phyloP scores from a whole-genome alignment of 1,140 invertebrate genomes.

The Sminthurides bifidus region DNA sequence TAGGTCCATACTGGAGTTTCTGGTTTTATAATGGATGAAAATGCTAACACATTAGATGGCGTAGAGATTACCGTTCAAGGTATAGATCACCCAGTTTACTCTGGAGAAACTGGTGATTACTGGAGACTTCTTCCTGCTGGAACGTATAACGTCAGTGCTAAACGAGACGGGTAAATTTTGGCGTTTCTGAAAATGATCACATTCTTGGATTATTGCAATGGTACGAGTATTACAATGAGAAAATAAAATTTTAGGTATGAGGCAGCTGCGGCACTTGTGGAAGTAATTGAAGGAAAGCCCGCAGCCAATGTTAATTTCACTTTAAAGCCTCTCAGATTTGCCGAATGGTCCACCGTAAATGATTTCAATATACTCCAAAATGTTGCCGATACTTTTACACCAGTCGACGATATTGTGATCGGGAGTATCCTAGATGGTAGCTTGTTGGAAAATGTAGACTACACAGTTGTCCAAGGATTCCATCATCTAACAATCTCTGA shows the following conservation, averaged over 20 bases:
- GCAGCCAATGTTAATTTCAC: slow-evolving; percentile 62
- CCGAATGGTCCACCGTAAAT: slow-evolving; percentile 63
- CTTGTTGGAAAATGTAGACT: slow-evolving; percentile 44
- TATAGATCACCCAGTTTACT: slow-evolving; percentile 55
- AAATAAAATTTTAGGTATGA: slow-evolving; percentile 46
- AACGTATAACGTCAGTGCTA: slow-evolving; percentile 66
- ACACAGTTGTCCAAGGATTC: slow-evolving; percentile 8
- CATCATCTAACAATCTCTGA: slow-evolving; percentile 27
- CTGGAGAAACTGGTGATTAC: slow-evolving; percentile 71
- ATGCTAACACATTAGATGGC: slow-evolving; percentile 55
- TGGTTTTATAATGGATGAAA: slow-evolving; percentile 69
- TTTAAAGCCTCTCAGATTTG: slow-evolving; percentile 57
- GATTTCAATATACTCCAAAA: slow-evolving; percentile 54
- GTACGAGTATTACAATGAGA: background rate
- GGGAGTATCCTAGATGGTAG: slow-evolving; percentile 51
- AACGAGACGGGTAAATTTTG: slow-evolving; percentile 45
- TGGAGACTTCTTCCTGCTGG: slow-evolving; percentile 84
- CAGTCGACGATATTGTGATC: slow-evolving; percentile 43
- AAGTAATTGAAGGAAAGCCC: slow-evolving; percentile 46
- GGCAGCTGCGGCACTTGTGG: slow-evolving; percentile 46
- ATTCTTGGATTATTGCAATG: background rate
- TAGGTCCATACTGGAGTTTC: slow-evolving; percentile 75
- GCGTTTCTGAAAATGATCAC: slow-evolving; percentile 21
- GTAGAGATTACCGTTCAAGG: slow-evolving; percentile 62
- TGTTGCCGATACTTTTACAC: slow-evolving; percentile 47